Evolutionary conservation across 2,797 vertebrate species (phyloP).

Genomic region (Lepilemur ruficaudatus): DNA sequence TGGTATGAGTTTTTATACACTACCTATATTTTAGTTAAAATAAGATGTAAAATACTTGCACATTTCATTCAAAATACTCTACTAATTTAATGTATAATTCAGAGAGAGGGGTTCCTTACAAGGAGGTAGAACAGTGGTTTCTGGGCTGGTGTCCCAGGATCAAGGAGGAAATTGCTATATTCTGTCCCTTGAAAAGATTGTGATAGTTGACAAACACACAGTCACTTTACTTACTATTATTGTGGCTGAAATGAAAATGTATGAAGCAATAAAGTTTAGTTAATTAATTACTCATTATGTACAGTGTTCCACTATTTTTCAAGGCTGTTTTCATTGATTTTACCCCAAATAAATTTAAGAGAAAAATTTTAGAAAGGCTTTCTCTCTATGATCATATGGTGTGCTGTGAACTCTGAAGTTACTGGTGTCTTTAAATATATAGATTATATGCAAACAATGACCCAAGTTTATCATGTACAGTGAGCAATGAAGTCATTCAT

Average conservation of each 20-base stretch:
- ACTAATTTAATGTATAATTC: neutral
- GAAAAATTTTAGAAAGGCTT: neutral
- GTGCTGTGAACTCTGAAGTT: neutral
- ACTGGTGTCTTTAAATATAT: neutral
- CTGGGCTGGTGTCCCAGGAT: neutral
- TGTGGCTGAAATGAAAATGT: neutral
- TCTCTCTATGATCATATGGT: neutral
- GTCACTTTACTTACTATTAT: neutral
- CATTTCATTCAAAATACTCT: neutral
- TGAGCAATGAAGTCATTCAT: slow-evolving; percentile 21
- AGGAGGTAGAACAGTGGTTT: neutral
- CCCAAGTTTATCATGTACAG: neutral
- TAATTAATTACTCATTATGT: neutral
- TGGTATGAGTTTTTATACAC: neutral
- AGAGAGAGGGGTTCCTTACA: neutral
- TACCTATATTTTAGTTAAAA: slow-evolving; percentile 1
- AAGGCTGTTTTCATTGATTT: neutral
- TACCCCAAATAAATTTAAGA: neutral
- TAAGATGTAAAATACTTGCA: neutral
- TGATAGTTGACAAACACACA: neutral
- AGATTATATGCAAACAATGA: slow-evolving; percentile 38
- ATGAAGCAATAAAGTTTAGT: neutral
- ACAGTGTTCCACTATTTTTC: neutral
- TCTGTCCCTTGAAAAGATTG: neutral
- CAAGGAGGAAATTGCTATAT: neutral